Percentiles rank a stretch among this genome's conserved stretches.
phyloP scores from a whole-genome alignment of 2,888 invertebrate species.

The Ephialtes manifestator region DNA sequence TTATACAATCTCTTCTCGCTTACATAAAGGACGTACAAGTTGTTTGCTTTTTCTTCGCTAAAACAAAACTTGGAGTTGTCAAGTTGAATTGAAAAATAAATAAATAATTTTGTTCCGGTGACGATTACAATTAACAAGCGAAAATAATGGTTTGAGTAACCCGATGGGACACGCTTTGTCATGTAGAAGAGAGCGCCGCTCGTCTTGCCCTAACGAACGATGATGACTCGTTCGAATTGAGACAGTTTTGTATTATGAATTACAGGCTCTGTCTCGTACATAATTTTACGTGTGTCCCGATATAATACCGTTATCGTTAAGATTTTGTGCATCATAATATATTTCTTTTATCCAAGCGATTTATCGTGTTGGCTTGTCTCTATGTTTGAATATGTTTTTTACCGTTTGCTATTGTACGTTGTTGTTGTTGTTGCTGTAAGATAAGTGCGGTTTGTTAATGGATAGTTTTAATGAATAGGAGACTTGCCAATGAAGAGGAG shows the following conservation, averaged over 20 bases:
- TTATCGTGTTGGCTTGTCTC: not conserved
- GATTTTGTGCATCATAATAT: not conserved
- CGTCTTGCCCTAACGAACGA: slow-evolving; percentile 39
- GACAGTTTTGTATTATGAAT: slow-evolving; percentile 46
- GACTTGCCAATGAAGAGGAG: slow-evolving; percentile 55
- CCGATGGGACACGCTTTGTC: slow-evolving; percentile 49
- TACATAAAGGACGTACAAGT: slow-evolving; percentile 9
- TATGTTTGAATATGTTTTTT: not conserved
- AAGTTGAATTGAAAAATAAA: too few relatives aligned
- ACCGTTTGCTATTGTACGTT: slow-evolving; percentile 26
- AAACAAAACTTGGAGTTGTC: not conserved
- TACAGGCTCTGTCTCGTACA: not conserved
- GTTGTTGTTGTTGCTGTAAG: not conserved
- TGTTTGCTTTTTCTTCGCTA: not conserved
- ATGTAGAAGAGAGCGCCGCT: slow-evolving; percentile 24
- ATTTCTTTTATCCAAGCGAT: not conserved
- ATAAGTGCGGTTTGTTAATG: slow-evolving; percentile 31
- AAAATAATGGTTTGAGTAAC: slow-evolving; percentile 60
- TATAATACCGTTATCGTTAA: slow-evolving; percentile 43
- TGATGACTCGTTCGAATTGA: slow-evolving; percentile 49
- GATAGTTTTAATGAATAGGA: slow-evolving; percentile 56
- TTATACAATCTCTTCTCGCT: slow-evolving; percentile 39
- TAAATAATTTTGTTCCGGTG: too few relatives aligned
- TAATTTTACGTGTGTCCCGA: slow-evolving; percentile 7
- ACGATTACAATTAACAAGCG: slow-evolving; percentile 17